These are phyloP conservation scores for Eupeodes corollae DNA, from an alignment of 1,140 invertebrate genomes.

Conservation along the genomic window DNA sequence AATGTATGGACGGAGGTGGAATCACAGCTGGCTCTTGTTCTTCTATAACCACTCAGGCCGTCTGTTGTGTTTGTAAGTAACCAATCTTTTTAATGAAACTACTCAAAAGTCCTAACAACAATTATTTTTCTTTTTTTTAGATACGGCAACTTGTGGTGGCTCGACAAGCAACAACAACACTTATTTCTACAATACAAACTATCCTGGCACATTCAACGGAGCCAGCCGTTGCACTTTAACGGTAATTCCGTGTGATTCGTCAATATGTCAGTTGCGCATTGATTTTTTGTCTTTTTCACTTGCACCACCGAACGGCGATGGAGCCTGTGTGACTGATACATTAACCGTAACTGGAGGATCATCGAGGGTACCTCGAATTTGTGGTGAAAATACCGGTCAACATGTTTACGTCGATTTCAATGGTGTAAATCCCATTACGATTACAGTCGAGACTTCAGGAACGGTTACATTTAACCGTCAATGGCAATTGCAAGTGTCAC, in stretches of 20 bases:
- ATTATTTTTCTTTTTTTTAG: constrained; percentile 33
- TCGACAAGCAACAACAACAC: constrained; percentile 65
- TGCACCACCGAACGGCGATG: constrained; percentile 59
- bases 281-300: constrained; percentile 64
- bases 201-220: constrained; percentile 52
- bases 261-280: constrained; percentile 67
- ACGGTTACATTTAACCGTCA: constrained; percentile 49
- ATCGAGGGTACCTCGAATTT: constrained; percentile 54
- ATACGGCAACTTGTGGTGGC: constrained; percentile 54
- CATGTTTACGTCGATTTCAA: constrained; percentile 71
- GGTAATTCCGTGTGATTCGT: constrained; percentile 52
- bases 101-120: background rate
- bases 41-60: constrained; percentile 47
- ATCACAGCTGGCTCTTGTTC: constrained; percentile 58
- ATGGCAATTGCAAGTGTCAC: constrained; percentile 66
- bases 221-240: constrained; percentile 57
- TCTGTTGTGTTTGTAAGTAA: constrained; percentile 68
- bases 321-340: constrained; percentile 57
- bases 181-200: constrained; percentile 66
- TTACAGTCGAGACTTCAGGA: constrained; percentile 51
- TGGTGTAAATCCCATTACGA: constrained; percentile 51
- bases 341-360: constrained; percentile 57
- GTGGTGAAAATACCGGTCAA: constrained; percentile 69
- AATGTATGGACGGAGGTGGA: constrained; percentile 60
- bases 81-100: constrained; percentile 1